These are phyloP conservation scores for Dasysyrphus tricinctus DNA, from an alignment of 2,888 invertebrate species.

Conservation along the genomic window DNA sequence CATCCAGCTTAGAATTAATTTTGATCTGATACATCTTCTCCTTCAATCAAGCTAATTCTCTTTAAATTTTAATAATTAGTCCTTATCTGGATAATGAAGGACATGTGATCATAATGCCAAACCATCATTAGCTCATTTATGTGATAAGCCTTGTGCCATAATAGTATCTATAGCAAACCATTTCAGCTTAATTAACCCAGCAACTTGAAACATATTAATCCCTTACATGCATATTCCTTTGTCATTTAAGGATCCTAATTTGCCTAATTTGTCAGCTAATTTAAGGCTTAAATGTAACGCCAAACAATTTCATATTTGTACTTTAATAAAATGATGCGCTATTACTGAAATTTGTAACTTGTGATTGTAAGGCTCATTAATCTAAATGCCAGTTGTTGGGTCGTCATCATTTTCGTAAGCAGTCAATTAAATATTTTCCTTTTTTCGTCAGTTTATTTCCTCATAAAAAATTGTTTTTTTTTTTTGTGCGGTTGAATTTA, in stretches of 20 bases:
- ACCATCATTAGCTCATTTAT: background rate
- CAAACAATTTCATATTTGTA: background rate
- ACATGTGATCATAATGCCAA: background rate
- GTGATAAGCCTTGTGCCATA: too few relatives aligned
- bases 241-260: background rate
- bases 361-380: background rate
- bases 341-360: background rate
- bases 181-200: conserved; percentile 3
- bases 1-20: background rate
- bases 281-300: background rate
- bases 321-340: background rate
- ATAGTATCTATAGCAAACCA: background rate
- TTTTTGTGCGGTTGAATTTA: background rate
- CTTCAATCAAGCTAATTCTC: background rate
- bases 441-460: background rate
- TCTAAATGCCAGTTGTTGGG: background rate
- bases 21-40: background rate
- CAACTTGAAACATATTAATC: background rate
- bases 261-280: background rate
- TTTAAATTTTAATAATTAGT: background rate
- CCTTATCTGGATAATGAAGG: background rate
- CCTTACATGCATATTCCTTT: background rate
- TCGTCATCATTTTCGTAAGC: background rate
- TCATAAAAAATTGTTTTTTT: background rate
- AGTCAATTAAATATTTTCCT: background rate